Evolutionary conservation across 2,888 invertebrate genomes (phyloP).

Genomic region (Serrognathus titanus): DNA sequence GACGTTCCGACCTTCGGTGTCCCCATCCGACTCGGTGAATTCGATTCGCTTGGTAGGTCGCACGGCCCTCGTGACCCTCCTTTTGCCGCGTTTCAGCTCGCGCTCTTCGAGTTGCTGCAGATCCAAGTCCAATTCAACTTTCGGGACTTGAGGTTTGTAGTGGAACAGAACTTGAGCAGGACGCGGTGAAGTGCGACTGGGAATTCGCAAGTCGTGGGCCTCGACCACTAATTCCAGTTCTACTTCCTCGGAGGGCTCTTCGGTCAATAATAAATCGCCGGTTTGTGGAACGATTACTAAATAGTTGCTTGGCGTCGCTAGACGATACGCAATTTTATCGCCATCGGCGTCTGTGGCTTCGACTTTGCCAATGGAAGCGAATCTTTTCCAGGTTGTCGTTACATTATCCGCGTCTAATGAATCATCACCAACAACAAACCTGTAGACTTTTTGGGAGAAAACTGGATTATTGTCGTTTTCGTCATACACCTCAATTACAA

Average conservation of each 20-base stretch:
- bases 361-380: conserved; percentile 80
- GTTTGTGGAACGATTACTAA: conserved; percentile 91
- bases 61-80: conserved; percentile 85
- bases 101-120: conserved; percentile 49
- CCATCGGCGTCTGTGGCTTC: conserved; percentile 86
- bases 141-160: conserved; percentile 58
- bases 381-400: conserved; percentile 68
- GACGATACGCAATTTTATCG: conserved; percentile 85
- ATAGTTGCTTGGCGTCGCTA: conserved; percentile 75
- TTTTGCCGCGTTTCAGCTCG: conserved; percentile 64
- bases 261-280: conserved; percentile 81
- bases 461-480: conserved; percentile 91
- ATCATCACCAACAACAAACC: conserved; percentile 70
- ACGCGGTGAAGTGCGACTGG: conserved; percentile 65
- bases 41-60: conserved; percentile 91
- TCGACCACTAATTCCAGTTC: conserved; percentile 68
- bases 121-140: conserved; percentile 58
- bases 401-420: conserved; percentile 58
- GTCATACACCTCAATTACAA: conserved; percentile 74
- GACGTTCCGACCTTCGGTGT: conserved; percentile 81
- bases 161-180: conserved; percentile 76
- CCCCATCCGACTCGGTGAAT: conserved; percentile 87
- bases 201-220: conserved; percentile 78
- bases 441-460: conserved; percentile 74
- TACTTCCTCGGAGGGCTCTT: conserved; percentile 65